A percentile compares a stretch with the other conserved stretches of the same genome.
Evolutionary conservation across 2,113 vertebrate species (phyloP).

Genomic region (Cnemophilus loriae): DNA sequence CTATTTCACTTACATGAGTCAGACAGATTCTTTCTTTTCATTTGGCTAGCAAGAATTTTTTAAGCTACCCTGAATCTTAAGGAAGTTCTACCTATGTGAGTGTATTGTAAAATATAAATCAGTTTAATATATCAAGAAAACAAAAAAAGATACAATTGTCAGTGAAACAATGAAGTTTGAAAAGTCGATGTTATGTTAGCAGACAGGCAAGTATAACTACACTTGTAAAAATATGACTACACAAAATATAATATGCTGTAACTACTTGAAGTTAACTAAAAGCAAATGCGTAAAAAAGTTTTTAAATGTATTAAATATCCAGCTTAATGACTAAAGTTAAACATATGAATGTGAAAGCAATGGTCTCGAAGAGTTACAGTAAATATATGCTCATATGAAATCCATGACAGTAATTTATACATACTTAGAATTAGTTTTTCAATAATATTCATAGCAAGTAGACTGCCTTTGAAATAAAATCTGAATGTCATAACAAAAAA

Average conservation of each 20-base stretch:
- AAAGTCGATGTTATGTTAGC: not conserved
- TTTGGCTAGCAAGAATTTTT: not conserved
- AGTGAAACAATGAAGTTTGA: not conserved
- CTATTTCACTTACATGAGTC: not conserved
- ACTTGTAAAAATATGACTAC: not conserved
- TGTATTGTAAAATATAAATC: not conserved
- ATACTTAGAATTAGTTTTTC: not conserved
- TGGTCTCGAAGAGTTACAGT: not conserved
- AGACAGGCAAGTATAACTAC: not conserved
- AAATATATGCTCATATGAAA: not conserved
- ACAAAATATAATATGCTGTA: not conserved
- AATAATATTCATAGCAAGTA: not conserved
- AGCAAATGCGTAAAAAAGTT: not conserved
- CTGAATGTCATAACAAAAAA: not conserved
- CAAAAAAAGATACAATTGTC: not conserved
- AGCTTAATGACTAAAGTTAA: not conserved
- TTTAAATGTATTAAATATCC: not conserved
- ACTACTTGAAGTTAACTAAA: not conserved
- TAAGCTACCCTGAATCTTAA: not conserved
- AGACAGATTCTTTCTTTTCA: not conserved
- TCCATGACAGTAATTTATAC: not conserved
- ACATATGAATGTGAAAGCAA: not conserved
- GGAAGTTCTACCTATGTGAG: not conserved
- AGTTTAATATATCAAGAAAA: not conserved
- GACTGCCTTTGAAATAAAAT: not conserved